These are phyloP conservation scores for Danaus melanippus DNA, from an alignment of 1,140 invertebrate genomes.

Conservation along the genomic window DNA sequence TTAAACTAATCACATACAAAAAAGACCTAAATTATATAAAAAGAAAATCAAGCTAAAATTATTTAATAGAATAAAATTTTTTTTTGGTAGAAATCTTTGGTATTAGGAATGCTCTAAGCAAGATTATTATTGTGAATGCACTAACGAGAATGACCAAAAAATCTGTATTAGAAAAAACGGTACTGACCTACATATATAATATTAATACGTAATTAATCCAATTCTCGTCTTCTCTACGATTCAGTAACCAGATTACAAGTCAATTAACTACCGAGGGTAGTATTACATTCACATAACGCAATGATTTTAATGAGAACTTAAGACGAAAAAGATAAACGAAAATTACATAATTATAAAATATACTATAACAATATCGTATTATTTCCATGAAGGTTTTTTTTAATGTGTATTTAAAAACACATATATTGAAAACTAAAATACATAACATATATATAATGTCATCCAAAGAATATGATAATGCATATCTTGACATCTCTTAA, in stretches of 20 bases:
- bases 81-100: slow-evolving; percentile 29
- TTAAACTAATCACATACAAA: neutral
- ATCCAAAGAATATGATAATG: too few species aligned
- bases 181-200: slow-evolving; percentile 32
- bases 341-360: too few species aligned
- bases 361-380: too few species aligned
- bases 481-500: too few species aligned
- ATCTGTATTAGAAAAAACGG: slow-evolving; percentile 44
- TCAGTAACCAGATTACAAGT: slow-evolving; percentile 40
- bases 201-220: slow-evolving; percentile 34
- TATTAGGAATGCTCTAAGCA: slow-evolving; percentile 31
- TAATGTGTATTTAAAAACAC: too few species aligned
- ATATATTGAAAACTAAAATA: too few species aligned
- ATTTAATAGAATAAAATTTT: slow-evolving; percentile 46
- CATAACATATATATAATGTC: too few species aligned
- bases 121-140: slow-evolving; percentile 15
- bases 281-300: slow-evolving; percentile 4
- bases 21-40: slow-evolving; percentile 2
- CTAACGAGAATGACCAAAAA: slow-evolving; percentile 40
- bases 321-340: too few species aligned
- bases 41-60: slow-evolving; percentile 27
- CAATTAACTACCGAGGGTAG: slow-evolving; percentile 28
- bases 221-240: slow-evolving; percentile 33
- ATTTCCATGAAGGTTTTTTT: too few species aligned
- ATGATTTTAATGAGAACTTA: too few species aligned